Conservation (phyloP, 2,113 vertebrate genomes). For the Shinisaurus crocodilurus region DNA sequence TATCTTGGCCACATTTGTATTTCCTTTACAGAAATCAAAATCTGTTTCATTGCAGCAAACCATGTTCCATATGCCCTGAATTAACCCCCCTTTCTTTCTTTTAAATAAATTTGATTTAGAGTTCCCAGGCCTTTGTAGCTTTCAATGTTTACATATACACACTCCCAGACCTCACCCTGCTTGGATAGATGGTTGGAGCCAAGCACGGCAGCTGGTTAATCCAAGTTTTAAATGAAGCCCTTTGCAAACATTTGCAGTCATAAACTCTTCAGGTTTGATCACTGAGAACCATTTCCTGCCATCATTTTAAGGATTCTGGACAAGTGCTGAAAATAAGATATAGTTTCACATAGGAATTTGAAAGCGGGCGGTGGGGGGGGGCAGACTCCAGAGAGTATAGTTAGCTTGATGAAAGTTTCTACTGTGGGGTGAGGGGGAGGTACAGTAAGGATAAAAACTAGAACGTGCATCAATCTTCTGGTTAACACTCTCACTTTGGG, state of each 20-base stretch:
- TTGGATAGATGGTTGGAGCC: constrained; percentile 58
- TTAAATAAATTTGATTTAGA: constrained; percentile 33
- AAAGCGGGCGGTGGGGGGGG: constrained; percentile 15
- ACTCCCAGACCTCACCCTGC: constrained; percentile 32
- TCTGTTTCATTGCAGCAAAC: not conserved
- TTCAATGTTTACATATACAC: constrained; percentile 32
- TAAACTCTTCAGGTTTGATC: constrained; percentile 62
- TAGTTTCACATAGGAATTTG: constrained; percentile 66
- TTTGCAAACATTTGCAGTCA: constrained; percentile 59
- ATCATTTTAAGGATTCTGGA: constrained; percentile 63
- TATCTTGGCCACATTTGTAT: constrained; percentile 1
- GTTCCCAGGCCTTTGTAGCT: not conserved
- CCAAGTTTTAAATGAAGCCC: constrained; percentile 63
- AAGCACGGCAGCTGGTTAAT: constrained; percentile 65
- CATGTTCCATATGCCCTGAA: not conserved
- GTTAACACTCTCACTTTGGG: constrained; percentile 24
- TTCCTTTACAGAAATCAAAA: constrained; percentile 12
- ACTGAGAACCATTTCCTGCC: constrained; percentile 51
- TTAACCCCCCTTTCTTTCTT: not conserved
- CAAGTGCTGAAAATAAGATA: constrained; percentile 49
- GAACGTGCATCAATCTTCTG: constrained; percentile 11
- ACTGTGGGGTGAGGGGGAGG: not conserved
- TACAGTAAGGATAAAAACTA: constrained; percentile 31
- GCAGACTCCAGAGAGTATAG: not conserved
- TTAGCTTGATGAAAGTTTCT: constrained; percentile 38